Conservation (phyloP, 2,888 invertebrate genomes). For the Lasiommata megera region DNA sequence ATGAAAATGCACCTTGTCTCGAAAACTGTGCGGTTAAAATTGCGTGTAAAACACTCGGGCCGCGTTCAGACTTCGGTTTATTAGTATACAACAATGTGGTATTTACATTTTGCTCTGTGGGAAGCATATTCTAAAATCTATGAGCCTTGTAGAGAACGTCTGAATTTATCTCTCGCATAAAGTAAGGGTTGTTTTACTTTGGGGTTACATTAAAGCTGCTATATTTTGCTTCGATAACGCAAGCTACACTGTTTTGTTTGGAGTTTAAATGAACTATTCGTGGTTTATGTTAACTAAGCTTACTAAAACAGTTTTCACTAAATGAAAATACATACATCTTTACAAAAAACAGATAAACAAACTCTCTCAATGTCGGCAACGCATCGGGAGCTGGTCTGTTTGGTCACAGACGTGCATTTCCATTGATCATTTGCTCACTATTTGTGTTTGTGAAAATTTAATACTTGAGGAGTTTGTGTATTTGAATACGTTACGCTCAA, state of each 20-base stretch:
- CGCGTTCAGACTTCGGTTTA: conserved; percentile 9
- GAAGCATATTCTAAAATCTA: conserved; percentile 30
- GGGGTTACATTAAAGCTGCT: conserved; percentile 6
- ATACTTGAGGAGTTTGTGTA: too few relatives aligned
- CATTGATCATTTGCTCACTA: too few relatives aligned
- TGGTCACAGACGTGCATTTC: too few relatives aligned
- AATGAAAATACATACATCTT: too few relatives aligned
- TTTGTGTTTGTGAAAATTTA: too few relatives aligned
- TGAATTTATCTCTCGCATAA: conserved; percentile 23
- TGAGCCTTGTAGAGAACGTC: conserved; percentile 21
- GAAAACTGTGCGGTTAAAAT: conserved; percentile 3
- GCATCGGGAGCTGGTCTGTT: too few relatives aligned
- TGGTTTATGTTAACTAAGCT: neutral
- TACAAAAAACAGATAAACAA: too few relatives aligned
- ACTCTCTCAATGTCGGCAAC: too few relatives aligned
- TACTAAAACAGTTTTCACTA: neutral
- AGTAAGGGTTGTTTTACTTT: conserved; percentile 15
- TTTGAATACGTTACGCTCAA: too few relatives aligned
- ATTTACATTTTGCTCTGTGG: conserved; percentile 33
- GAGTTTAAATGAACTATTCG: conserved; percentile 4
- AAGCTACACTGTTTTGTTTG: conserved; percentile 7
- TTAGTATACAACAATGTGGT: conserved; percentile 29
- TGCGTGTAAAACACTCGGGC: neutral
- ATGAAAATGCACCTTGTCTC: conserved; percentile 10
- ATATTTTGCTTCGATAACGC: conserved; percentile 12